Conservation (phyloP, 1,140 invertebrate species). For the Drosophila sp. region DNA sequence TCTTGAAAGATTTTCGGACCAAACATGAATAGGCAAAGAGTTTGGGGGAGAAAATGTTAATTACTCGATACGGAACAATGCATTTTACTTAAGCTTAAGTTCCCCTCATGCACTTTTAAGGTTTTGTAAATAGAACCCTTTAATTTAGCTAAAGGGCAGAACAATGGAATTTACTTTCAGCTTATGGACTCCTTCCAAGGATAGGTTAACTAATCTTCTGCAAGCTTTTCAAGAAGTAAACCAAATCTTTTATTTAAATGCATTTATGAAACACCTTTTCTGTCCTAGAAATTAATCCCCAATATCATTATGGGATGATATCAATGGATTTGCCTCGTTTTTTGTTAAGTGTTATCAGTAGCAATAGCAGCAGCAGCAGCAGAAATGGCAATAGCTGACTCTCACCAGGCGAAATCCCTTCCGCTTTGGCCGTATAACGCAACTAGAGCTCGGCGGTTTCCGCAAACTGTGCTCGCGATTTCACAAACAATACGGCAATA, state of each 20-base stretch:
- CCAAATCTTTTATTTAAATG: too few relatives aligned
- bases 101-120: too few relatives aligned
- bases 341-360: slow-evolving; percentile 29
- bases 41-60: not conserved
- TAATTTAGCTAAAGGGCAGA: too few relatives aligned
- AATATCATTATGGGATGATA: not conserved
- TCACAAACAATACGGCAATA: slow-evolving; percentile 62
- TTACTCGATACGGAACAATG: too few relatives aligned
- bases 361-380: not conserved
- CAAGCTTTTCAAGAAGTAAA: too few relatives aligned
- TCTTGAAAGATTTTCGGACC: not conserved
- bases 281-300: too few relatives aligned
- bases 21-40: not conserved
- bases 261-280: too few relatives aligned
- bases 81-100: too few relatives aligned
- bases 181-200: too few relatives aligned
- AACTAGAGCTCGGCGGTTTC: slow-evolving; percentile 53
- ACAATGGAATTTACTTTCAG: too few relatives aligned
- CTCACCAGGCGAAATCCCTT: slow-evolving; percentile 56
- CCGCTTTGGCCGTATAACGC: slow-evolving; percentile 49
- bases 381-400: slow-evolving; percentile 5
- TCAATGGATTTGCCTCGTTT: not conserved
- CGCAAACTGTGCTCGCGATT: slow-evolving; percentile 55
- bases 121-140: too few relatives aligned
- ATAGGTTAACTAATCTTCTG: too few relatives aligned